Evolutionary conservation across 1,140 invertebrate species (phyloP), one percentile per base, ranked within the genome.

Genomic region (Atta colombica): DNA sequence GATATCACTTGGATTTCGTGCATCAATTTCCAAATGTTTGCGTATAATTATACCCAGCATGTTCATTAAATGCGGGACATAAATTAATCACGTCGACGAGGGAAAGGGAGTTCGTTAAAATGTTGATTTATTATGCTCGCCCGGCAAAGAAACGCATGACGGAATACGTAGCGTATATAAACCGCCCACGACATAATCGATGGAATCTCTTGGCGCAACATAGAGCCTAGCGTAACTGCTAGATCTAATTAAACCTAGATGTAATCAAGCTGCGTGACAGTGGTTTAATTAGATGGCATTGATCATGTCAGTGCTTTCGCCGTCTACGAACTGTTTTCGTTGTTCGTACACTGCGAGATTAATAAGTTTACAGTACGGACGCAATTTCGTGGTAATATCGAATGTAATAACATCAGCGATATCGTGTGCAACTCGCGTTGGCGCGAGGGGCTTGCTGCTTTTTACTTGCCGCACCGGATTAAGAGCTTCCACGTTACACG

Each of bases 231-330:
- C 66, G 78, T 72, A 72, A 72, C 35, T 84, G 69, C 58, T 84
- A 84, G 80, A 84, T 84, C 69, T 84, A 84, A 84, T 84, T 84
- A 75, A 84, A 84, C 69, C 53, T 69, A 82, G 80, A 84, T 84
- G 80, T 75, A 84, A 84, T 84, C 80, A 84, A 84, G 80, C 69
- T 25, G 55, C 69, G 69, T 84, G 80, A 84, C 80, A 84, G 80
- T 75, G 80, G 69, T 84, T 84, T 84, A 84, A 84, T 84, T 84
- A 84, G 80, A 84, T 74, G 55, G 80, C 69, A 84, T 84, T 84
- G 80, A 84, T 84, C 80, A 84, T 63, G 80, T 84, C 80, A 74
- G 68, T 74, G 80, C 80, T 84, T 84, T 84, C 69, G 80, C 55
- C 80, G 69, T 31, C 68, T 84, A 69, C 39, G 55, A 84, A 49